Base-by-base conservation (phyloP, 2,888 invertebrate genomes). In the Andrena minutula region DNA sequence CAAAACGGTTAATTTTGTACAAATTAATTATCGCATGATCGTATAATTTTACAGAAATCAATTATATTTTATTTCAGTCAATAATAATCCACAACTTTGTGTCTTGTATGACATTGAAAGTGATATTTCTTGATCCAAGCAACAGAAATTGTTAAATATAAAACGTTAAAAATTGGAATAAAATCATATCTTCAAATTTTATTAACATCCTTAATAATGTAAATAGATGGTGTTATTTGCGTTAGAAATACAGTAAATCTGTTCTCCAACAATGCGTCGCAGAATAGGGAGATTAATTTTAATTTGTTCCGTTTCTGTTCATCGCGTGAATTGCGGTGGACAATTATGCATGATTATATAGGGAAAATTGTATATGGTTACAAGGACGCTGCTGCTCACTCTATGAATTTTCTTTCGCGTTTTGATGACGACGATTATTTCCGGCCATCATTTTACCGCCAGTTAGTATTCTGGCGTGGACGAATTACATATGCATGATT, bases 271-370 rank as follows among this genome's bases (percentile, higher is more conserved):
- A 51, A 20, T 20, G 51, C 20, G 51, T 0, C n/a, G 7, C 20
- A 51, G 51, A 20, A 51, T 51, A 51, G 51, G 20, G 20, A 20
- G 8, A 51, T n/a, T 28, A 69, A 56, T 28, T 65, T 75, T 75
- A 32, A 63, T 63, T 63, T 23, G 63, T 35, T 20, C 16, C 35
- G 20, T 63, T 63, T 63, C 63, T 35, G 63, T 41, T 56, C 56
- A 23, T 20, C 56, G 56, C 26, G 23, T 26, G 56, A 56, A 56
- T 56, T 23, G 56, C 26, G 56, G 56, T 12, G 60, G 61, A 47
- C 16, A 65, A 51, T 65, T 65, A 35, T 35, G 12, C 35, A 63
- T 63, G 35, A 35, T 63, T 63, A 35, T 23, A 20, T 63, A 35
- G 32, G 63, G 56, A 26, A 23, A 56, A 56, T 56, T 56, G 56